Percentiles rank a stretch among this genome's conserved stretches.
Evolutionary conservation across 2,888 invertebrate species (phyloP).

Genomic region (Spodoptera littoralis): DNA sequence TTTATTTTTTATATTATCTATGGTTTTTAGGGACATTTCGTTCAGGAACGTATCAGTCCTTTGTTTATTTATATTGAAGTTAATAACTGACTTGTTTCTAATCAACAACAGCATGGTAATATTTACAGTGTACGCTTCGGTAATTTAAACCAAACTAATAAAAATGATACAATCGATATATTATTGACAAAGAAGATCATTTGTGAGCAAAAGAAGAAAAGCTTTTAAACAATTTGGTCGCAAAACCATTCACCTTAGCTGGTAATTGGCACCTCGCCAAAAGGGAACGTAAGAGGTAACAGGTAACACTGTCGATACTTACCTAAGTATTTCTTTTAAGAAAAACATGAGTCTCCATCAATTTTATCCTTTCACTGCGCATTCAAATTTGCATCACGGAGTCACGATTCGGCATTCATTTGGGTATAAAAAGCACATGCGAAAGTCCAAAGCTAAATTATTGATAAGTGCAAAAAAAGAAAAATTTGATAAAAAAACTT

Average conservation of each 20-base stretch:
- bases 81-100: too few species aligned
- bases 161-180: too few species aligned
- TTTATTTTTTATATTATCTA: too few species aligned
- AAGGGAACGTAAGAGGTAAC: slow-evolving; percentile 13
- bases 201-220: not conserved
- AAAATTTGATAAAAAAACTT: not conserved
- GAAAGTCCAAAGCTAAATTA: slow-evolving; percentile 30
- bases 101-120: too few species aligned
- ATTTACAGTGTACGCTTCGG: too few species aligned
- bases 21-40: too few species aligned
- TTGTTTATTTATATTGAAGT: too few species aligned
- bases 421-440: slow-evolving; percentile 3
- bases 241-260: not conserved
- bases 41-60: too few species aligned
- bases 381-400: slow-evolving; percentile 14
- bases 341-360: slow-evolving; percentile 24
- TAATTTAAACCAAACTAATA: too few species aligned
- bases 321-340: slow-evolving; percentile 27
- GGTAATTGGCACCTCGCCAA: slow-evolving; percentile 7
- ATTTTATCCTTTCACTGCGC: slow-evolving; percentile 40
- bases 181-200: too few species aligned
- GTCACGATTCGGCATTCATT: not conserved
- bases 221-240: not conserved
- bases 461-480: slow-evolving; percentile 2
- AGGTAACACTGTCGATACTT: slow-evolving; percentile 12